These are phyloP conservation scores for Tinea trinotella DNA, from an alignment of 2,888 invertebrate genomes.

Conservation along the genomic window DNA sequence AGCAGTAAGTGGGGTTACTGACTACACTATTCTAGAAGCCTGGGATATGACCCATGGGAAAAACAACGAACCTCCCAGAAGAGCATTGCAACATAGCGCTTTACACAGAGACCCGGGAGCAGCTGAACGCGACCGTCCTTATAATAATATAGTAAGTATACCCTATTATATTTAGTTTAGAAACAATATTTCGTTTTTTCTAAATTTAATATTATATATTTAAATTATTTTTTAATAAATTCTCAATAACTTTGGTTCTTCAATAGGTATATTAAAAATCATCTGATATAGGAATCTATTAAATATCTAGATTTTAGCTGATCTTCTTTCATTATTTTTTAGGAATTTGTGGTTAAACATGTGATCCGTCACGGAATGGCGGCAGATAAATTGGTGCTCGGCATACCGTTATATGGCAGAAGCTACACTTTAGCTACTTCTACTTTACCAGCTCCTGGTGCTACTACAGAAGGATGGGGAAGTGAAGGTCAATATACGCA, in stretches of 20 bases:
- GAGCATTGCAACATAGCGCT: constrained; percentile 62
- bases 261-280: too few species aligned
- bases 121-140: constrained; percentile 50
- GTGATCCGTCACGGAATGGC: constrained; percentile 76
- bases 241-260: too few species aligned
- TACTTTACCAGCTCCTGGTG: constrained; percentile 68
- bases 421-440: constrained; percentile 76
- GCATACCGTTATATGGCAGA: constrained; percentile 81
- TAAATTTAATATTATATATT: too few species aligned
- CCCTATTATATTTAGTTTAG: too few species aligned
- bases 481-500: constrained; percentile 78
- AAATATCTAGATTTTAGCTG: background rate
- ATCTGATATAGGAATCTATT: too few species aligned
- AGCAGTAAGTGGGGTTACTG: constrained; percentile 73
- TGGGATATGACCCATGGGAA: constrained; percentile 70
- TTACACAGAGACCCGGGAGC: constrained; percentile 63
- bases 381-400: constrained; percentile 78
- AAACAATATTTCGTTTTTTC: too few species aligned
- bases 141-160: constrained; percentile 55
- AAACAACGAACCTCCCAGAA: constrained; percentile 56
- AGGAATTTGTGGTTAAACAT: constrained; percentile 79
- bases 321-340: constrained; percentile 24
- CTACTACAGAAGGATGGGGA: constrained; percentile 74
- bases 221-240: too few species aligned
- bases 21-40: constrained; percentile 79